phyloP scores from a whole-genome alignment of 2,888 invertebrate genomes.

The Bombylius discolor region DNA sequence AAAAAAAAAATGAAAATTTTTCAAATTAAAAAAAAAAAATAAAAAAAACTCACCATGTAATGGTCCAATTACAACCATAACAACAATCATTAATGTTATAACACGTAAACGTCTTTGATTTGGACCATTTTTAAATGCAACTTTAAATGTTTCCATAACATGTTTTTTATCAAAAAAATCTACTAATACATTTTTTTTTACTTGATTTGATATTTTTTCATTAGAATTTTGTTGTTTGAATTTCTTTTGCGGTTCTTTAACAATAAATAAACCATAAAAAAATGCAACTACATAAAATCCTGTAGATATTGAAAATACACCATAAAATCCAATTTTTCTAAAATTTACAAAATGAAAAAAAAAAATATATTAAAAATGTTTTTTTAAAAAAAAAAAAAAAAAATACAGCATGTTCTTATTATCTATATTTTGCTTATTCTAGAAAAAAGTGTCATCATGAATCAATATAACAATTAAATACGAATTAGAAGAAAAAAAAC shows the following conservation, averaged over 20 bases:
- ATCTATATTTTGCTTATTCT: too few species aligned
- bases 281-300: slow-evolving; percentile 60
- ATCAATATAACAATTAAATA: too few species aligned
- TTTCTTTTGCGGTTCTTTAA: slow-evolving; percentile 44
- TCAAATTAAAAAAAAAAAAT: not conserved
- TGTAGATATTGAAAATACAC: slow-evolving; percentile 66
- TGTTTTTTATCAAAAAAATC: slow-evolving; percentile 68
- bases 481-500: too few species aligned
- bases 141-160: slow-evolving; percentile 62
- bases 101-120: slow-evolving; percentile 61
- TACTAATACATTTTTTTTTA: slow-evolving; percentile 24
- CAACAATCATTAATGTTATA: slow-evolving; percentile 62
- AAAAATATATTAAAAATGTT: too few species aligned
- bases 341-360: not conserved
- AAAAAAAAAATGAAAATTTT: too few species aligned
- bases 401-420: too few species aligned
- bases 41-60: slow-evolving; percentile 55
- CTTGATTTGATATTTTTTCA: slow-evolving; percentile 20
- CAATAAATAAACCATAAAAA: slow-evolving; percentile 56
- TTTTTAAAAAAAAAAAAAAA: too few species aligned
- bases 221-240: slow-evolving; percentile 17
- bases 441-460: too few species aligned
- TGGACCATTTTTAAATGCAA: slow-evolving; percentile 66
- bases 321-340: slow-evolving; percentile 63
- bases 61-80: slow-evolving; percentile 75